A percentile compares a stretch with the other conserved stretches of the same genome.
Conservation (phyloP, 2,797 vertebrate genomes). For the Xenops minutus region DNA sequence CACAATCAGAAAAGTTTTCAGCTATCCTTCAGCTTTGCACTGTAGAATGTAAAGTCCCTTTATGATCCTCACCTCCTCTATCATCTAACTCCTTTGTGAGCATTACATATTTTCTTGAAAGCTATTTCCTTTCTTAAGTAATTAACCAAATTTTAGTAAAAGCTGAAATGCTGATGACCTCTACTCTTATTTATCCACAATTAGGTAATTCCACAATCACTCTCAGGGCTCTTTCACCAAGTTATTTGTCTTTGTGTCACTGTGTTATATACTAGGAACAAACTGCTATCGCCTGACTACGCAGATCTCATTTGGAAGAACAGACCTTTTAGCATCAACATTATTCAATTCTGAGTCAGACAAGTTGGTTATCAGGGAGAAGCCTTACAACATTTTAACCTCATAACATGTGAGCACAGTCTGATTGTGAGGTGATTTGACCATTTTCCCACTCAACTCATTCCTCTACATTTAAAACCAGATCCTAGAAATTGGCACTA, state of each 20-base stretch:
- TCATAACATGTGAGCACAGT: not conserved
- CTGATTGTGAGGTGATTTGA: not conserved
- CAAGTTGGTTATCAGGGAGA: not conserved
- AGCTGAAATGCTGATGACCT: slow-evolving; percentile 23
- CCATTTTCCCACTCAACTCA: not conserved
- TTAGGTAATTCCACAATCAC: slow-evolving; percentile 35
- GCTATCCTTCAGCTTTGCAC: not conserved
- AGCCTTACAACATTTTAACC: not conserved
- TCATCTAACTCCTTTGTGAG: slow-evolving; percentile 38
- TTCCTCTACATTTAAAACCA: not conserved
- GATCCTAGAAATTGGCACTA: not conserved
- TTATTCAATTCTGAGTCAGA: slow-evolving; percentile 12
- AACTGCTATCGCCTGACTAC: not conserved
- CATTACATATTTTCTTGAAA: slow-evolving; percentile 55
- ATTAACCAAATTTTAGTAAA: slow-evolving; percentile 59
- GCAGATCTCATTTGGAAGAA: slow-evolving; percentile 11
- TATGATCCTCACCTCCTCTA: slow-evolving; percentile 40
- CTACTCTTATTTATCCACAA: not conserved
- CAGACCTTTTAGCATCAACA: slow-evolving; percentile 5
- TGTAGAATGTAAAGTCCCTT: slow-evolving; percentile 44
- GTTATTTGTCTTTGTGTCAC: slow-evolving; percentile 41
- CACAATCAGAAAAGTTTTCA: slow-evolving; percentile 22
- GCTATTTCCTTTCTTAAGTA: slow-evolving; percentile 61
- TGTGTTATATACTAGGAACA: not conserved
- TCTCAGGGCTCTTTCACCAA: slow-evolving; percentile 42